Evolutionary conservation across 2,797 vertebrate genomes (phyloP).

Genomic region (Sebastes reedi): DNA sequence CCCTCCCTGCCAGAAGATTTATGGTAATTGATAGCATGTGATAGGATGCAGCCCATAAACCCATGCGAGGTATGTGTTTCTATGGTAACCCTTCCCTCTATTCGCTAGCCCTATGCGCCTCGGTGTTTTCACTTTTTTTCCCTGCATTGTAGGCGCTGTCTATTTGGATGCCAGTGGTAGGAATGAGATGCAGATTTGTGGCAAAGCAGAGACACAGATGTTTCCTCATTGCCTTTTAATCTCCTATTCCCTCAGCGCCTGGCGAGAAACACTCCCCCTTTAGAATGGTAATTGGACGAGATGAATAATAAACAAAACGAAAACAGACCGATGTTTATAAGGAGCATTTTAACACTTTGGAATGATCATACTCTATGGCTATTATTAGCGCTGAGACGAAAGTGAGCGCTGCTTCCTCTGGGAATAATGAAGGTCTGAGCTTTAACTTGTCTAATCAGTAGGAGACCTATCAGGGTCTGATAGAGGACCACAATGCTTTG

Average conservation of each 20-base stretch:
- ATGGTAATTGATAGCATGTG: conserved; percentile 84
- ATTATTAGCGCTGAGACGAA: conserved; percentile 72
- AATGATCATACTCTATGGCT: conserved; percentile 73
- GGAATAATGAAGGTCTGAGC: conserved; percentile 63
- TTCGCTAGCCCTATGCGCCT: conserved; percentile 72
- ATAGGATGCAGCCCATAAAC: conserved; percentile 83
- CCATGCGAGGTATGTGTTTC: conserved; percentile 83
- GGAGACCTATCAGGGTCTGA: conserved; percentile 55
- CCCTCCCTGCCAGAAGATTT: conserved; percentile 78
- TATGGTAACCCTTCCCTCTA: conserved; percentile 82
- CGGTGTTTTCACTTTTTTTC: conserved; percentile 62
- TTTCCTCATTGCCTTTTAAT: conserved; percentile 83
- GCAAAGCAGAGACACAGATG: conserved; percentile 79
- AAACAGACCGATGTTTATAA: conserved; percentile 75
- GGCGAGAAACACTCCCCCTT: conserved; percentile 74
- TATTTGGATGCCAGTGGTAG: conserved; percentile 74
- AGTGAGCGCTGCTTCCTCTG: conserved; percentile 50
- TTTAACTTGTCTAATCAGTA: conserved; percentile 69
- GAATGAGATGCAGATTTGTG: conserved; percentile 81
- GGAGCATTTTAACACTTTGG: conserved; percentile 75
- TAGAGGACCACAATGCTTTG: conserved; percentile 31
- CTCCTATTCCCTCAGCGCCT: conserved; percentile 71
- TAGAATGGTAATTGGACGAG: conserved; percentile 81
- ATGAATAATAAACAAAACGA: conserved; percentile 82
- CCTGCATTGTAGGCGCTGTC: conserved; percentile 71